Base-by-base conservation (phyloP, 53 echinoderm and acorn worm genomes). In the Astropecten irregularis region DNA sequence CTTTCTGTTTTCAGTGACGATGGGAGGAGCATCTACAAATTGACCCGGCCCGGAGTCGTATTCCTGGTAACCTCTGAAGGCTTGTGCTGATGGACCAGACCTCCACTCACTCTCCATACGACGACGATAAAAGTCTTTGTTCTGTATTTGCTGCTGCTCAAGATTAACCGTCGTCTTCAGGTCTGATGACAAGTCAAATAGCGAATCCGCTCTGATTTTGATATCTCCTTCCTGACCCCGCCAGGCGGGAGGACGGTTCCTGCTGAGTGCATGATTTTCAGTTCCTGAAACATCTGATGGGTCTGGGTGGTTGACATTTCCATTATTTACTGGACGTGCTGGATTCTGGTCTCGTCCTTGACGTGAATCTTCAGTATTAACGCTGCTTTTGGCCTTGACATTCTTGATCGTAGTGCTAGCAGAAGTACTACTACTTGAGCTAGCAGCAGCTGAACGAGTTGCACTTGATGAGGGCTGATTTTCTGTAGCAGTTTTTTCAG, bases 11-110 rank as follows among this genome's bases (percentile, higher is more conserved):
- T 71, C 52, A 8, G 2, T n/a, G 19, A 50, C 52, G 20, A 71
- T 49, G 19, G 71, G 71, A 4, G 71, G 52, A 32, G 18, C 9
- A 3, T 53, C 34, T 10, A 32, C 33, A 11, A 19, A 20, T 8
- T 71, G 21, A 1, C 51, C 37, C 9, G 23, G 50, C 19, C 42
- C 11, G 42, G 58, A 6, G 4, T 64, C 29, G 15, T 64, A 13
- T 52, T 74, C 74, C 19, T 57, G 74, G 33, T 55, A 74, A 37
- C 36, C 74, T 57, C 25, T 55, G 58, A 74, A 74, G 10, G 58
- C 39, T 18, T 14, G 14, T n/a, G n/a, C n/a, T n/a, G n/a, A n/a
- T n/a, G n/a, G n/a, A 25, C 35, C 56, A 35, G 38, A 19, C 23
- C 55, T 39, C 54, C 54, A 74, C 26, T 40, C 74, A 38, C 55